phyloP scores from a whole-genome alignment of 2,888 invertebrate genomes.

The Drosophila rellima region DNA sequence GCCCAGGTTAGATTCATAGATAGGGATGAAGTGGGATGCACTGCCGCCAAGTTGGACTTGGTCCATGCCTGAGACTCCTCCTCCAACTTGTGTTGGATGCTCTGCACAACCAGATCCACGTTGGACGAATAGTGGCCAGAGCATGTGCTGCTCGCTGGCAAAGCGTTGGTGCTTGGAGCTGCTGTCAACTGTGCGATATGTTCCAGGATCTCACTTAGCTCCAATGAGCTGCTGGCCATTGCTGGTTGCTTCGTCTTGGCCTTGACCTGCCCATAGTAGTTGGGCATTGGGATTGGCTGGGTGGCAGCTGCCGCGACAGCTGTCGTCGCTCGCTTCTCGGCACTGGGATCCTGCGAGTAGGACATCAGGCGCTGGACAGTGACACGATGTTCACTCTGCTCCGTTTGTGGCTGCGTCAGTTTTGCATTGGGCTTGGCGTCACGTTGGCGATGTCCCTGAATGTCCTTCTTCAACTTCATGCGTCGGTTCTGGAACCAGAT shows the following conservation, averaged over 20 bases:
- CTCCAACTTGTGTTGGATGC: slow-evolving; percentile 72
- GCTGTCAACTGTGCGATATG: slow-evolving; percentile 61
- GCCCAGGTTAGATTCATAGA: slow-evolving; percentile 73
- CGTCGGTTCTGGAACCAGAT: slow-evolving; percentile 94
- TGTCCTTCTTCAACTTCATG: slow-evolving; percentile 90
- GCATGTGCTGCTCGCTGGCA: slow-evolving; percentile 13
- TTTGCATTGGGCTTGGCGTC: slow-evolving; percentile 59
- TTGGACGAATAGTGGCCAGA: slow-evolving; percentile 68
- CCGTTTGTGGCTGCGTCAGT: slow-evolving; percentile 56
- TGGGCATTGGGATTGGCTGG: slow-evolving; percentile 2
- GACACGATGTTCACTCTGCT: slow-evolving; percentile 76
- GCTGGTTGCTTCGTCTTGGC: slow-evolving; percentile 37
- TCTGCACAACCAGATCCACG: slow-evolving; percentile 66
- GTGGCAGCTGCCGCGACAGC: neutral
- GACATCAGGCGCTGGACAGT: slow-evolving; percentile 80
- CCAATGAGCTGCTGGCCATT: slow-evolving; percentile 30
- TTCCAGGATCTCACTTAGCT: slow-evolving; percentile 67
- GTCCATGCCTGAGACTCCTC: slow-evolving; percentile 75
- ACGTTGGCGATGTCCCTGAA: slow-evolving; percentile 66
- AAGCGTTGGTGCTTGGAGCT: slow-evolving; percentile 22
- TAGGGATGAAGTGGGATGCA: slow-evolving; percentile 36
- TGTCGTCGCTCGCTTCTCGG: slow-evolving; percentile 47
- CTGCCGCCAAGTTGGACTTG: slow-evolving; percentile 48
- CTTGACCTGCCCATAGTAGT: slow-evolving; percentile 30
- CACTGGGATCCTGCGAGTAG: slow-evolving; percentile 73